Conservation (phyloP, 2,113 vertebrate genomes). For the Patagioenas fasciata region DNA sequence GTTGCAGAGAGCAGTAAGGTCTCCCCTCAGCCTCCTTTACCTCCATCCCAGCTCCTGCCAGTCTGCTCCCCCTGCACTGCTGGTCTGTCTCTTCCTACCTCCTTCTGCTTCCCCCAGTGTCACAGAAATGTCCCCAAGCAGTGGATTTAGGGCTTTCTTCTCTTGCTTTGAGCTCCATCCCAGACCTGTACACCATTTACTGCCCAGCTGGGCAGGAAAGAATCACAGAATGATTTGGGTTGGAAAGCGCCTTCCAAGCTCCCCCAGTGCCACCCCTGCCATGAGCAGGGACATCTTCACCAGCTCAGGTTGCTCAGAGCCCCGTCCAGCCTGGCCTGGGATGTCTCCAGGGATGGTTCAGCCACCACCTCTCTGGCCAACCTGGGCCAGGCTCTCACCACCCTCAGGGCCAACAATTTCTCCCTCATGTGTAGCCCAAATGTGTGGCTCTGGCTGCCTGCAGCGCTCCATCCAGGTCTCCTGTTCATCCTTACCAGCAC, state of each 20-base stretch:
- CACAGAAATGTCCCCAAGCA: neutral
- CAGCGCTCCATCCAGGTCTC: neutral
- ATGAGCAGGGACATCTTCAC: too few species aligned
- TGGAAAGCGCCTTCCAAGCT: too few species aligned
- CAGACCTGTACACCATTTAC: neutral
- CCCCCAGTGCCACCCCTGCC: too few species aligned
- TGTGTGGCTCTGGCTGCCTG: neutral
- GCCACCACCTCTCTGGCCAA: too few species aligned
- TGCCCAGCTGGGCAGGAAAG: neutral
- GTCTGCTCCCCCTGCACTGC: neutral
- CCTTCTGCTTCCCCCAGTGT: neutral
- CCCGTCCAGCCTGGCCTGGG: too few species aligned
- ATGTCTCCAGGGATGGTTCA: too few species aligned
- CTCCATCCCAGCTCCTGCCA: neutral
- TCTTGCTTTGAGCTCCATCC: accelerated
- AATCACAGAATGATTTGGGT: too few species aligned
- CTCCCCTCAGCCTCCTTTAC: too few species aligned
- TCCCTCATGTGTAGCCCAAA: neutral
- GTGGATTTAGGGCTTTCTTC: neutral
- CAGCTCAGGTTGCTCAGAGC: too few species aligned
- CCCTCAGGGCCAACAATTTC: too few species aligned
- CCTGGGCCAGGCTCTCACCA: too few species aligned
- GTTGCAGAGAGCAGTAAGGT: neutral
- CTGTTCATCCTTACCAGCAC: neutral
- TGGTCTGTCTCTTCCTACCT: too few species aligned